These are phyloP conservation scores for Anser brachyrhynchus DNA, from an alignment of 2,113 vertebrate species.

Conservation along the genomic window DNA sequence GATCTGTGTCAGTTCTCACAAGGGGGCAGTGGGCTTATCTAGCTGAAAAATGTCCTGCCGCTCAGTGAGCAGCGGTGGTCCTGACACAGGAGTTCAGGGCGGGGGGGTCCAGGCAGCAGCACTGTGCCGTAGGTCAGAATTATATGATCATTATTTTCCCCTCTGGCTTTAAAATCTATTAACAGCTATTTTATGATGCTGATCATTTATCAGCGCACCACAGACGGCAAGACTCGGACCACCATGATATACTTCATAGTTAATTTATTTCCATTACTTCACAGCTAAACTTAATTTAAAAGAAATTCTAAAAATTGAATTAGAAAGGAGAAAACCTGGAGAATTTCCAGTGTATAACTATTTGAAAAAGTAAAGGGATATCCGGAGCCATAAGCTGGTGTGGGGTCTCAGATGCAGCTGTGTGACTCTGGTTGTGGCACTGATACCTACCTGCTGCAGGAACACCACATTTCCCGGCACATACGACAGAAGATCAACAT, in stretches of 20 bases:
- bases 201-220: not conserved
- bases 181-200: conserved; percentile 40
- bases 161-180: conserved; percentile 65
- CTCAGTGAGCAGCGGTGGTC: not conserved
- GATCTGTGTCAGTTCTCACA: not conserved
- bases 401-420: not conserved
- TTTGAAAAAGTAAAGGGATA: not conserved
- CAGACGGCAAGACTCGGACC: conserved; percentile 45
- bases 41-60: not conserved
- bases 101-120: not conserved
- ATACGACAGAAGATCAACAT: conserved; percentile 2
- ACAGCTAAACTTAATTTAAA: conserved; percentile 58
- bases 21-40: not conserved
- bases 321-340: not conserved
- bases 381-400: not conserved
- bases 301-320: conserved; percentile 23
- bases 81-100: not conserved
- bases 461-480: not conserved
- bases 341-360: not conserved
- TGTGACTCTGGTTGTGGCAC: not conserved
- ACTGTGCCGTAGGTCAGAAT: conserved; percentile 7
- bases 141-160: conserved; percentile 30
- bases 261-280: conserved; percentile 67
- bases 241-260: conserved; percentile 53
- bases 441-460: not conserved